Percentiles rank a stretch among this genome's conserved stretches.
Evolutionary conservation across 1,140 invertebrate species (phyloP).

Genomic region (Temnothorax curvispinosus): DNA sequence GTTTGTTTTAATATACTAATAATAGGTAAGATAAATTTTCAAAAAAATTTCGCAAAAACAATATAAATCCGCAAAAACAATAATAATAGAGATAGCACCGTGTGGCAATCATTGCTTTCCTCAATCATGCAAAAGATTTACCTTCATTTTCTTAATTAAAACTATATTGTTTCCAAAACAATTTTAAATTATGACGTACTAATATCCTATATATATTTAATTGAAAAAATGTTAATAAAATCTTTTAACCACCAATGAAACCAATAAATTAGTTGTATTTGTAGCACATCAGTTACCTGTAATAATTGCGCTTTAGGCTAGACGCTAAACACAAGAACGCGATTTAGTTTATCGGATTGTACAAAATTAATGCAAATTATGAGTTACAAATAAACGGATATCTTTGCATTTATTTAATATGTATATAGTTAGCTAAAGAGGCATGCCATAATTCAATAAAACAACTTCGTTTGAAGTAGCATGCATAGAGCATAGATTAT

Average conservation of each 20-base stretch:
- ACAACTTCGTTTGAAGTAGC: background rate
- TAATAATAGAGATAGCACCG: no score
- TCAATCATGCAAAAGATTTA: no score
- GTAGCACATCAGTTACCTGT: background rate
- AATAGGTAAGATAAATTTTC: background rate
- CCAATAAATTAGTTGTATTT: background rate
- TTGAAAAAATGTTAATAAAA: conserved; percentile 3
- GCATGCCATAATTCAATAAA: background rate
- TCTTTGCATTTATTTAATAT: background rate
- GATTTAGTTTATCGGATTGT: background rate
- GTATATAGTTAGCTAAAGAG: background rate
- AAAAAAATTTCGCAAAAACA: background rate
- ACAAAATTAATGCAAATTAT: background rate
- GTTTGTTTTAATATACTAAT: no score
- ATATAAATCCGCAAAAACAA: background rate
- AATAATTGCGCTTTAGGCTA: background rate
- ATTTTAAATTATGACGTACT: background rate
- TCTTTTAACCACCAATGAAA: background rate
- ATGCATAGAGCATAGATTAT: background rate
- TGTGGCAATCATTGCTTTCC: no score
- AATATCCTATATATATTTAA: background rate
- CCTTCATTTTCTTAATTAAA: no score
- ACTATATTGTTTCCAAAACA: no score
- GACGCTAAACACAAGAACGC: background rate
- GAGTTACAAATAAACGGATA: background rate